Evolutionary conservation across 2,888 invertebrate species (phyloP).

Genomic region (Tiphia femorata): DNA sequence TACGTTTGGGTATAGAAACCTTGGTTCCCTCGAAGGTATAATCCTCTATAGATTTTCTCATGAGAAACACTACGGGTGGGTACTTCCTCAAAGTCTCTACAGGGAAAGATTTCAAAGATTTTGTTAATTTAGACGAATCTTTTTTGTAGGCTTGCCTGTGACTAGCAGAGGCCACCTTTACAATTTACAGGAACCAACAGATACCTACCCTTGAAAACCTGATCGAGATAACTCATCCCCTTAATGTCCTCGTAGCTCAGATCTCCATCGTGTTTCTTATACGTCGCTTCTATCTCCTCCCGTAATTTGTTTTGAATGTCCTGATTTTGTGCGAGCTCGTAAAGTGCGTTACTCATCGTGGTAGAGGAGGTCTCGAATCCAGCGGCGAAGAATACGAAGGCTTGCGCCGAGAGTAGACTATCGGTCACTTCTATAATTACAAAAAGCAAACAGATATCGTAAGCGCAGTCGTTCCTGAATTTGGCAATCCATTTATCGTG

Average conservation of each 20-base stretch:
- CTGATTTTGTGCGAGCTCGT: conserved; percentile 43
- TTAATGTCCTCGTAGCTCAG: not conserved
- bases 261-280: not conserved
- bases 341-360: conserved; percentile 36
- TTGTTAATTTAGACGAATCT: no score
- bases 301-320: conserved; percentile 42
- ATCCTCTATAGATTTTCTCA: conserved; percentile 31
- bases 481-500: no score
- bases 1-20: conserved; percentile 17
- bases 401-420: conserved; percentile 46
- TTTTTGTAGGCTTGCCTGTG: no score
- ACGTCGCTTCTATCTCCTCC: conserved; percentile 27
- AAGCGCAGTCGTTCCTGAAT: no score
- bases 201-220: not conserved
- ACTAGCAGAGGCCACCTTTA: no score
- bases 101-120: no score
- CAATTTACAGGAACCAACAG: not conserved
- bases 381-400: conserved; percentile 46
- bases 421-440: conserved; percentile 46
- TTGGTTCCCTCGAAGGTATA: conserved; percentile 46
- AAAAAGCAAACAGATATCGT: no score
- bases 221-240: conserved; percentile 1
- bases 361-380: conserved; percentile 53
- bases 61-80: conserved; percentile 38
- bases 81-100: conserved; percentile 53